Base-by-base conservation (phyloP, 2,113 vertebrate genomes). In the Tamias sibiricus region DNA sequence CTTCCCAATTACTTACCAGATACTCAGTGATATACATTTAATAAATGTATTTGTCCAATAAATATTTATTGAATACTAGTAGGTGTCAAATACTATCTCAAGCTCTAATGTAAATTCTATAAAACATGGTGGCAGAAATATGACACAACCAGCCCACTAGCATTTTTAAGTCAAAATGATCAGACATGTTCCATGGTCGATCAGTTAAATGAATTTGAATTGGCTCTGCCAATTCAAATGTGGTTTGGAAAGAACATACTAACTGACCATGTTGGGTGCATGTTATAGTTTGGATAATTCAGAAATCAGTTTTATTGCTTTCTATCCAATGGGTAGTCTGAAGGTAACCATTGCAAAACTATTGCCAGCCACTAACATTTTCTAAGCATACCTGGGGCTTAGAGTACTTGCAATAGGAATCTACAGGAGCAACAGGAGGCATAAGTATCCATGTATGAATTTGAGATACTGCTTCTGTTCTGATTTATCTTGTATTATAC, bases 111-210 rank as follows among this genome's bases (percentile, higher is more conserved):
- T 90, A 93, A n/a, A 80, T 87, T 87, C 30, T 16, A 57, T 52
- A 84, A 92, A 94, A 3, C 7, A 35, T 57, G 35, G 24, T 85
- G 22, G 77, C 20, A 93, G 30, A 80, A 84, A 40, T 17, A 84
- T 32, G 68, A 19, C 37, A 74, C 3, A 82, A 74, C 32, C 47
- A 79, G 8, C 28, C 4, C 24, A 54, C 80, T 6, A 76, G 24
- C 40, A 88, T 59, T 93, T 91, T 95, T 86, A 92, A 96, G 40
- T 84, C 42, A 84, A 71, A 84, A 40, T 76, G 66, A 84, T 80
- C 37, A 90, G 37, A 84, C 69, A 90, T 52, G 26, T 90, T 69
- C 32, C 47, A 59, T 44, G 17, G 40, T 83, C 30, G 57, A 94
- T 5, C 85, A 76, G 64, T 19, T n/a, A 79, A n/a, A 75, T 72